Conservation (phyloP, 2,888 invertebrate genomes). For the Ochlodes sylvanus region DNA sequence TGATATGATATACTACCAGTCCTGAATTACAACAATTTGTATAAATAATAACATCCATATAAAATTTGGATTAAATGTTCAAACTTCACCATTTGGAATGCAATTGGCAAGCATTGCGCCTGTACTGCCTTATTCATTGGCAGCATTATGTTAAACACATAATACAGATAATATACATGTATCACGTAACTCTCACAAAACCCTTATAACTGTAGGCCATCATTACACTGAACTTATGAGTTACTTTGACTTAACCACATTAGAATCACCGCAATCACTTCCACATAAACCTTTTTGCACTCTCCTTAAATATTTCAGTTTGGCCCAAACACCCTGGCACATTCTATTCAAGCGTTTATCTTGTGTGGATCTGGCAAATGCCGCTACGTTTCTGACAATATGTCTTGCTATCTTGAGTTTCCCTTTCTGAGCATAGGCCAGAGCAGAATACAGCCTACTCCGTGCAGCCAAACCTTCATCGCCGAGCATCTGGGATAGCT, state of each 20-base stretch:
- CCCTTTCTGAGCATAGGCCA: slow-evolving; percentile 94
- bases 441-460: slow-evolving; percentile 93
- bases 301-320: slow-evolving; percentile 86
- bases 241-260: slow-evolving; percentile 1
- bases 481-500: slow-evolving; percentile 91
- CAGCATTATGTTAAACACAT: no score
- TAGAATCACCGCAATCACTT: slow-evolving; percentile 12
- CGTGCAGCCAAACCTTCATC: slow-evolving; percentile 93
- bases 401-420: slow-evolving; percentile 86
- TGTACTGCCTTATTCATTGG: no score
- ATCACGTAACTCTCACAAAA: no score
- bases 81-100: no score
- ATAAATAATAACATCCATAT: background rate
- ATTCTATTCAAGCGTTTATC: slow-evolving; percentile 90
- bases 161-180: no score
- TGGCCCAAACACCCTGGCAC: slow-evolving; percentile 95
- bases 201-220: background rate
- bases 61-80: background rate
- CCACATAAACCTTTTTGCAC: background rate
- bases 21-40: background rate
- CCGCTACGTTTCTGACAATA: slow-evolving; percentile 81
- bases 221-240: slow-evolving; percentile 27
- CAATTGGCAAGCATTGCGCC: no score
- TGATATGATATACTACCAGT: background rate
- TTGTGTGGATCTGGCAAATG: slow-evolving; percentile 67